Conservation (phyloP, 2,113 vertebrate genomes). For the Paracanthobrama guichenoti region DNA sequence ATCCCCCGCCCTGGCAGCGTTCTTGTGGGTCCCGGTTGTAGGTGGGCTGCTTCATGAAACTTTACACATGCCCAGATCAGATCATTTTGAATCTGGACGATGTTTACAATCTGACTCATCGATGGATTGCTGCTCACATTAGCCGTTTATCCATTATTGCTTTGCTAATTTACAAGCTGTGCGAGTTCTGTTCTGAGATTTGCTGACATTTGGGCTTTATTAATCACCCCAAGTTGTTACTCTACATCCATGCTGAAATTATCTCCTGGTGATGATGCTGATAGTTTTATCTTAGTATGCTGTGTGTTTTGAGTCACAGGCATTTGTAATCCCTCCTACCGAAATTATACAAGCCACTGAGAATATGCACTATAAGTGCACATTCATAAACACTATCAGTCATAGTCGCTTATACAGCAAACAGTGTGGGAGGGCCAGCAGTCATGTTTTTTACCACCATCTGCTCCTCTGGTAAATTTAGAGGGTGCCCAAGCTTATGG, state of each 20-base stretch:
- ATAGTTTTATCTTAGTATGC: neutral
- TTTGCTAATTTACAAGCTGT: neutral
- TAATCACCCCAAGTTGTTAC: slow-evolving; percentile 13
- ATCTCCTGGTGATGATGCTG: neutral
- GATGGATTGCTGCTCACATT: neutral
- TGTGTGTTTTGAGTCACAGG: neutral
- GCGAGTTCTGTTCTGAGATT: slow-evolving; percentile 2
- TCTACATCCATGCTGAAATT: neutral
- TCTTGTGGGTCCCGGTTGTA: neutral
- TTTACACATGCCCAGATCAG: neutral
- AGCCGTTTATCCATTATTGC: neutral
- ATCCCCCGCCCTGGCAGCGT: neutral
- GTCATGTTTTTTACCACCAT: slow-evolving; percentile 74
- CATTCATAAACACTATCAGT: slow-evolving; percentile 32
- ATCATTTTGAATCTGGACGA: neutral
- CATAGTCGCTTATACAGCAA: slow-evolving; percentile 30
- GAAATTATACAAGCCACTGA: neutral
- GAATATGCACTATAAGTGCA: neutral
- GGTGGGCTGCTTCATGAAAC: neutral
- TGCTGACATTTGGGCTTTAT: neutral
- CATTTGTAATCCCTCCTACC: slow-evolving; percentile 20
- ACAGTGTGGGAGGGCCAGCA: slow-evolving; percentile 64
- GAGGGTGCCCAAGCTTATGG: slow-evolving; percentile 67
- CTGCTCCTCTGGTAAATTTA: slow-evolving; percentile 75
- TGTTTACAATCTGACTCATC: slow-evolving; percentile 9